These are phyloP conservation scores for Lucilia cuprina DNA, from an alignment of 1,140 invertebrate species.

Conservation along the genomic window DNA sequence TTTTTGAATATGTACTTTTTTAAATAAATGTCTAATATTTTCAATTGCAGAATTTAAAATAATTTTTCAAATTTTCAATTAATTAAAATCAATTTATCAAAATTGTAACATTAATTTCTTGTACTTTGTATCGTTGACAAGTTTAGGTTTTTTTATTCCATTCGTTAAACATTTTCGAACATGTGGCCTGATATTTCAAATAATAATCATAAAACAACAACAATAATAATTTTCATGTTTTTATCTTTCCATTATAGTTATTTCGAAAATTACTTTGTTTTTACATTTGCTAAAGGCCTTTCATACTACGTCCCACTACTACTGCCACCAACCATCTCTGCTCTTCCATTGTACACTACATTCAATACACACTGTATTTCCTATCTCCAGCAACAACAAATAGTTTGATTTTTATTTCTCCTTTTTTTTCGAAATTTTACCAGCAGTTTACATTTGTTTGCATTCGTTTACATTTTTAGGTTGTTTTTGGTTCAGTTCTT, in stretches of 20 bases:
- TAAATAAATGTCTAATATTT: too few relatives aligned
- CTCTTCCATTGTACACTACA: background rate
- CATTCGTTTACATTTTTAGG: background rate
- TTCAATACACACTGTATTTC: background rate
- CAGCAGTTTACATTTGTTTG: background rate
- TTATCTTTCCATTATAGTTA: conserved; percentile 10
- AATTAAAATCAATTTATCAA: too few relatives aligned
- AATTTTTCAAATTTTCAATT: too few relatives aligned
- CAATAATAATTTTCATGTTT: background rate
- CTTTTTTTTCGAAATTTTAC: background rate
- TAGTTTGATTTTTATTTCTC: background rate
- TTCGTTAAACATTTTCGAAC: background rate
- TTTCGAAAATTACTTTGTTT: conserved; percentile 1
- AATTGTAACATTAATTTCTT: background rate
- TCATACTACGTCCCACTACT: background rate
- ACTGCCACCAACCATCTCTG: background rate
- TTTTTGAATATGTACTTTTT: too few relatives aligned
- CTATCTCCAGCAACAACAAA: too few relatives aligned
- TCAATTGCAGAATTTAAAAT: too few relatives aligned
- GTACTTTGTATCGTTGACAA: background rate
- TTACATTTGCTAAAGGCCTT: background rate
- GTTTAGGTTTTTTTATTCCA: background rate
- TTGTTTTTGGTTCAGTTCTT: background rate
- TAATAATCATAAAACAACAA: background rate
- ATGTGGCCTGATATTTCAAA: background rate